Percentiles rank a stretch among this genome's conserved stretches.
Conservation (phyloP, 2,888 invertebrate genomes). For the Stenodera caucasica region DNA sequence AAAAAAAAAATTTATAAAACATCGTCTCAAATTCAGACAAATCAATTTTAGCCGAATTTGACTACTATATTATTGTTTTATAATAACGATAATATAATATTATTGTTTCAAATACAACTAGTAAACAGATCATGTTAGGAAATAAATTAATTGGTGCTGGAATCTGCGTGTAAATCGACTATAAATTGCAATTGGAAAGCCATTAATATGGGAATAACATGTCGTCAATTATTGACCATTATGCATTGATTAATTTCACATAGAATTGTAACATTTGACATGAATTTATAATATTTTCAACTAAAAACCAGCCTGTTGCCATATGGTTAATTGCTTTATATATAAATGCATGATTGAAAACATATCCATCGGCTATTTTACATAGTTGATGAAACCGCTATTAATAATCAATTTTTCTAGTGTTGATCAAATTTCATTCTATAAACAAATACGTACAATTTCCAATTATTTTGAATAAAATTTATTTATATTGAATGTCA, state of each 20-base stretch:
- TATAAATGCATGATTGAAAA: conserved; percentile 2
- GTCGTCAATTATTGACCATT: conserved; percentile 28
- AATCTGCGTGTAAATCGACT: conserved; percentile 21
- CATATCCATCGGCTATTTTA: background rate
- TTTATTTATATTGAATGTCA: conserved; percentile 15
- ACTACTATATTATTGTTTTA: too few relatives aligned
- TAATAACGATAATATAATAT: conserved; percentile 12
- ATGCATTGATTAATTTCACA: conserved; percentile 24
- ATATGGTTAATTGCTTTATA: conserved; percentile 6
- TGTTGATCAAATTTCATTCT: background rate
- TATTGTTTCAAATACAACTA: conserved; percentile 8
- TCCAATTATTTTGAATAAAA: conserved; percentile 12
- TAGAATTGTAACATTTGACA: conserved; percentile 23
- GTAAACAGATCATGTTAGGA: conserved; percentile 10
- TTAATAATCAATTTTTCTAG: too few relatives aligned
- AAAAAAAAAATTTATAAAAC: too few relatives aligned
- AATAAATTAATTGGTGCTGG: conserved; percentile 23
- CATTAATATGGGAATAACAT: conserved; percentile 28
- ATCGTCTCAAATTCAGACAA: too few relatives aligned
- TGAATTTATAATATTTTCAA: conserved; percentile 15
- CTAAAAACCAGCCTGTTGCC: conserved; percentile 13
- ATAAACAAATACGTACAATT: background rate
- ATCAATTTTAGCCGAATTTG: too few relatives aligned
- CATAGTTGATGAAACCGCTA: background rate
- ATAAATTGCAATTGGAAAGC: conserved; percentile 25